Conservation (phyloP, 53 echinoderm and acorn worm genomes). For the Paracentrotus lividus region DNA sequence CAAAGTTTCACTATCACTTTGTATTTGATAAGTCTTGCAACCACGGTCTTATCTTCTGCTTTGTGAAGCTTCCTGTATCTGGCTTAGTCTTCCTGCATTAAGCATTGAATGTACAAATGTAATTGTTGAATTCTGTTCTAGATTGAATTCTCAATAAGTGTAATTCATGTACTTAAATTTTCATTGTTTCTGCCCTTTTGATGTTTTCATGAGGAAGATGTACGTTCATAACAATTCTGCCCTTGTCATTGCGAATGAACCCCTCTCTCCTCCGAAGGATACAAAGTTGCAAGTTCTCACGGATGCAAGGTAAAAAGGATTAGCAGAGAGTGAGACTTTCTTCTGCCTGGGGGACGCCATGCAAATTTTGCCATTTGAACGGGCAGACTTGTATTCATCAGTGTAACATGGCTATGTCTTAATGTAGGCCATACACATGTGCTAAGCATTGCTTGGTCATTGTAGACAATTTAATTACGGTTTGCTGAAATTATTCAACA, state of each 20-base stretch:
- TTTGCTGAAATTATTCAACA: no score
- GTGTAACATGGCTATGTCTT: not conserved
- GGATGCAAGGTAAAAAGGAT: not conserved
- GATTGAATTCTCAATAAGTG: not conserved
- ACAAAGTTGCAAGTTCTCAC: slow-evolving; percentile 1
- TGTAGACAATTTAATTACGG: no score
- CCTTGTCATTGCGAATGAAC: not conserved
- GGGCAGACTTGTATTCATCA: not conserved
- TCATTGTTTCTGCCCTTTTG: not conserved
- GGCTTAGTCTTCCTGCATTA: not conserved
- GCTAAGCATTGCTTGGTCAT: no score
- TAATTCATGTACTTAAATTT: not conserved
- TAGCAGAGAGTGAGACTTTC: not conserved
- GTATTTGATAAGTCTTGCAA: not conserved
- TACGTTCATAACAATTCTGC: not conserved
- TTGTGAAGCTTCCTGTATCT: not conserved
- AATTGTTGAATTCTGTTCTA: not conserved
- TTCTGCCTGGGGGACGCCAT: not conserved
- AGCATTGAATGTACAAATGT: not conserved
- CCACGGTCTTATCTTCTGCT: not conserved
- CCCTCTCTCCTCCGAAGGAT: not conserved
- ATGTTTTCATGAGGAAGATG: not conserved
- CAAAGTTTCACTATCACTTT: no score
- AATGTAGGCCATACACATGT: no score
- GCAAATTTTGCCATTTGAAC: slow-evolving; percentile 11